Evolutionary conservation across 2,888 invertebrate genomes (phyloP), one percentile per base, ranked within the genome.

Genomic region (Amiota communis): DNA sequence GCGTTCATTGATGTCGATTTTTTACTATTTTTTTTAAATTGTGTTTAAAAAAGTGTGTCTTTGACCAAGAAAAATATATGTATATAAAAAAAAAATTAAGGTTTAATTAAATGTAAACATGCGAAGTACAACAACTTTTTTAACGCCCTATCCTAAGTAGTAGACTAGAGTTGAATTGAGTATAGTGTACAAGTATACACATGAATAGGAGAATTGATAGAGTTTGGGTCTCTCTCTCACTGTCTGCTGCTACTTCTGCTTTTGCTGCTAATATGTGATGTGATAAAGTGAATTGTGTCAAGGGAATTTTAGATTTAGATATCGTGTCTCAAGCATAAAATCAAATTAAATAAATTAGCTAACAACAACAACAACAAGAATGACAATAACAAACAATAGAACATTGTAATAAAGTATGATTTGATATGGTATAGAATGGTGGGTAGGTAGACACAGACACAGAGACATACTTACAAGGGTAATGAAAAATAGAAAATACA

Each of bases 341-440:
- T 49, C 64, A 84, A 83, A 81, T 83, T 82, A 84, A 82, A 84
- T 72, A 83, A 83, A 84, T 84, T 83, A 82, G 81, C 80, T 81
- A 79, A 76, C 75, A 75, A 51, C 15, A 20, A 8, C 17, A 59
- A 59, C 11, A 59, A 59, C 20, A 8, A 57, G 57, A 57, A 15
- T 15, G 1, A 23, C 23, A 15, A 15, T 53, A 53, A n/a, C 10
- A 53, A 53, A 17, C 15, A 59, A 17, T 20, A 17, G 57, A 57
- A 57, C 15, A 59, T 9, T 36, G 36, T 36, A 36, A 36, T 36
- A 36, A 6, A 4, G 2, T 36, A 4, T 36, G 36, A 36, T 36
- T 36, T 36, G 36, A 36, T 36, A 36, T 36, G 36, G 36, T 36
- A 6, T 36, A 36, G 36, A 36, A 36, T 36, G 36, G 36, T 36